Evolutionary conservation across 1,140 invertebrate genomes (phyloP), one percentile per base, ranked within the genome.

Genomic region (Aphelinus certus): DNA sequence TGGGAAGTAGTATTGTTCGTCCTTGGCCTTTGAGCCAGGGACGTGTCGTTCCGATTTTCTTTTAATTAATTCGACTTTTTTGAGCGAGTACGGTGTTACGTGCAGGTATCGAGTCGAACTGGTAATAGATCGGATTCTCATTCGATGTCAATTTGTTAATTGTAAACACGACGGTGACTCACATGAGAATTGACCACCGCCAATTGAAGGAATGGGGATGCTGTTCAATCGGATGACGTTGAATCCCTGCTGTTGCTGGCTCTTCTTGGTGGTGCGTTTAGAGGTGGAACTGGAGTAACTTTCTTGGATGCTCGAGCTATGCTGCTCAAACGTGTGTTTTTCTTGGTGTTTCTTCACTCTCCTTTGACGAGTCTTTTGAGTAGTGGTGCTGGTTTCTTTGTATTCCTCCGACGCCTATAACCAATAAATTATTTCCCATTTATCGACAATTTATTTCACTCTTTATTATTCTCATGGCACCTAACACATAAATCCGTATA

Each of bases 151-250:
- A 26, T 26, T 26, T 26, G 26, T 26, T 26, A 26, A 26, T 26
- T 26, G 26, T 26, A 26, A 26, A 26, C 26, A 26, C 26, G 26
- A 26, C 26, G 51, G 51, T 26, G n/a, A 88, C 89, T 84, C 85
- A 94, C 93, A 92, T 81, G 91, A 91, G 69, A 94, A 91, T 84
- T 91, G 90, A 81, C 93, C 93, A 81, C 92, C 92, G 79, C 91
- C 91, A 45, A 91, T 62, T 61, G 83, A 90, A 75, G 93, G 93
- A 76, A 95, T 85, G 71, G 92, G 93, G 76, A 95, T 93, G 80
- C 92, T 93, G 82, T 93, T 91, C 73, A 95, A 86, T 76, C 92
- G 89, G 69, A 94, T 90, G 69, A 89, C 86, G 81, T 91, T 88
- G 83, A 91, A 94, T 71, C 88, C 82, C 66, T 60, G 7, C 42